A percentile compares a stretch with the other conserved stretches of the same genome.
Conservation (phyloP, 2,113 vertebrate species). For the Nibea coibor region DNA sequence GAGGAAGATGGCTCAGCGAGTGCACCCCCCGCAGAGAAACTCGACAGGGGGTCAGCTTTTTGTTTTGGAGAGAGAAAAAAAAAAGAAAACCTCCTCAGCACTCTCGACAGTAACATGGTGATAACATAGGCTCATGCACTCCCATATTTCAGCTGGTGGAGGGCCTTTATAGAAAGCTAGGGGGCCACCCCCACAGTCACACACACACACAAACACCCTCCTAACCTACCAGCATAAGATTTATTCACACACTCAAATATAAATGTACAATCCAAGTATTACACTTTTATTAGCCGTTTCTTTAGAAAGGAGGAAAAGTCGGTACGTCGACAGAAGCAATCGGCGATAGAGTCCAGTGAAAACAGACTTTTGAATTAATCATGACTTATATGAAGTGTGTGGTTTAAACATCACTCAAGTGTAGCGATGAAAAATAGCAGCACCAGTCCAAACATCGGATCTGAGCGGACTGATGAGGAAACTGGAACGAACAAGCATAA, state of each 20-base stretch:
- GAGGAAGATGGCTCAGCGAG: conserved; percentile 60
- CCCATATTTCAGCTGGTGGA: conserved; percentile 50
- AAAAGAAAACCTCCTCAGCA: conserved; percentile 23
- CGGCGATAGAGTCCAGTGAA: neutral
- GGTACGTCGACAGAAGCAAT: neutral
- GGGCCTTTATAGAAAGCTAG: conserved; percentile 57
- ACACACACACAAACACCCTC: neutral
- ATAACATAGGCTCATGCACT: conserved; percentile 32
- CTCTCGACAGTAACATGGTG: conserved; percentile 24
- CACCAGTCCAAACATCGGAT: neutral
- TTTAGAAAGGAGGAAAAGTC: neutral
- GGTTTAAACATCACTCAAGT: neutral
- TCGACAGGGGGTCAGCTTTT: conserved; percentile 64
- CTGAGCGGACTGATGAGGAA: neutral
- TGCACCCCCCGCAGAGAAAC: conserved; percentile 54
- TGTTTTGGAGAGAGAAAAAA: conserved; percentile 53
- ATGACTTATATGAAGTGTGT: too few relatives aligned
- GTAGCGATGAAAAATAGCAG: neutral
- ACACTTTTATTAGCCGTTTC: too few relatives aligned
- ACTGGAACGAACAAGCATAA: neutral
- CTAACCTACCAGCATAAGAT: neutral
- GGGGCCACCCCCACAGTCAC: conserved; percentile 35
- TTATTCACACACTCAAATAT: neutral
- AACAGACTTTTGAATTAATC: neutral
- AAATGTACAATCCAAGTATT: neutral